A percentile compares a stretch with the other conserved stretches of the same genome.
phyloP scores from a whole-genome alignment of 92 coral and sea anemone genomes.

The Metridium senile region DNA sequence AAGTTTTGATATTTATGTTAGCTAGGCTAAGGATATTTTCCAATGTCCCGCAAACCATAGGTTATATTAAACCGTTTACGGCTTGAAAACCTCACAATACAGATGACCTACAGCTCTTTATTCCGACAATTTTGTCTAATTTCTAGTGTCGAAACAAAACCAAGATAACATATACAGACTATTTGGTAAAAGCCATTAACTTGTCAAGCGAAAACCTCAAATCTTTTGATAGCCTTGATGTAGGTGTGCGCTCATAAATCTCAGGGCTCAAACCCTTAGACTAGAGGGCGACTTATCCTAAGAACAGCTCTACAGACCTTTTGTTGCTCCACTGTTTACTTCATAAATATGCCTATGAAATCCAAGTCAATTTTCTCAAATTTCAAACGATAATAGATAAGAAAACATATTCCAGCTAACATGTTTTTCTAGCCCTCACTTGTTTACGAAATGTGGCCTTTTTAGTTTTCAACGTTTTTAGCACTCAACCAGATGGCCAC shows the following conservation, averaged over 20 bases:
- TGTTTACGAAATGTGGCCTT: constrained; percentile 49
- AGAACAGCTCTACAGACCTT: constrained; percentile 13
- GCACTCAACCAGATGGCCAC: neutral
- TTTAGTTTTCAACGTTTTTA: constrained; percentile 13
- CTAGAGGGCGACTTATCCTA: constrained; percentile 11
- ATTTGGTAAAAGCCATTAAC: constrained; percentile 28
- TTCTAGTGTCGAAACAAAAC: neutral
- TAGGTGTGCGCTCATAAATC: constrained; percentile 2
- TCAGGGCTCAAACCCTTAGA: constrained; percentile 14
- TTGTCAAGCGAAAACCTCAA: constrained; percentile 26
- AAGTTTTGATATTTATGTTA: too few relatives aligned
- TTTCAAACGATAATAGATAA: constrained; percentile 76
- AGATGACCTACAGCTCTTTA: neutral
- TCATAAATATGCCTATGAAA: constrained; percentile 68
- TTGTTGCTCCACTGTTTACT: constrained; percentile 58
- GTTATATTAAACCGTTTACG: too few relatives aligned
- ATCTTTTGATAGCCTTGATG: neutral
- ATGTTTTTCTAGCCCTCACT: constrained; percentile 52
- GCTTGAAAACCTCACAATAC: neutral
- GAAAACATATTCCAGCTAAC: constrained; percentile 83
- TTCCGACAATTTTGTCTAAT: neutral
- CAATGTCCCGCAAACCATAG: too few relatives aligned
- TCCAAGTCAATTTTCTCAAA: constrained; percentile 69
- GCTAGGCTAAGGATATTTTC: too few relatives aligned
- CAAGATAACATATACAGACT: neutral